Evolutionary conservation across 2,113 vertebrate genomes (phyloP).

Genomic region (Sphaerodactylus townsendi): DNA sequence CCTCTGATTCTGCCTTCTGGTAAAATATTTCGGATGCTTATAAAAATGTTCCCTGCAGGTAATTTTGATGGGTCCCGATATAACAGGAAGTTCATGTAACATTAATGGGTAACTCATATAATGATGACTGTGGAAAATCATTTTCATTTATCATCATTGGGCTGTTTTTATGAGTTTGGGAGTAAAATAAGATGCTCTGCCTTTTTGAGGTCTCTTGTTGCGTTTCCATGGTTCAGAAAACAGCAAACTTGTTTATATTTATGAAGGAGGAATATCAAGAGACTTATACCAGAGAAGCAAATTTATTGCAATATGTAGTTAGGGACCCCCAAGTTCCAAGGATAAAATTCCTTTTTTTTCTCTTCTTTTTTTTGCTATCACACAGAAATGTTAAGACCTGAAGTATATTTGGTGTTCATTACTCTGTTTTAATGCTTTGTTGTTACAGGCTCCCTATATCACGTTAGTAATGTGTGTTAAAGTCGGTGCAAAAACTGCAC

Average conservation of each 20-base stretch:
- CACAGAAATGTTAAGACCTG: background rate
- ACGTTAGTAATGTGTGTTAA: background rate
- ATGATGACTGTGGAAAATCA: background rate
- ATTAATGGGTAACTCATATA: background rate
- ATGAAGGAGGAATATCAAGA: background rate
- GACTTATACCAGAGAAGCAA: background rate
- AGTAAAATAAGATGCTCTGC: slow-evolving; percentile 5
- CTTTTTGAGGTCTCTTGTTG: background rate
- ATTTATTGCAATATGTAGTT: background rate
- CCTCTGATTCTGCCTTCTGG: background rate
- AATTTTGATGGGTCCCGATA: slow-evolving; percentile 2
- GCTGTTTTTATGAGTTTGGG: slow-evolving; percentile 1
- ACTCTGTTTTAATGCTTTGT: background rate
- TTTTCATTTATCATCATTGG: slow-evolving; percentile 7
- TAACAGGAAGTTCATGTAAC: slow-evolving; percentile 3
- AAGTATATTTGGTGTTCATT: background rate
- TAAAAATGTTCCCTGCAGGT: background rate
- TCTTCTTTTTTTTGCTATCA: background rate
- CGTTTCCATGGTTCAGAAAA: slow-evolving; percentile 1
- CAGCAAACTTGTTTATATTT: slow-evolving; percentile 3
- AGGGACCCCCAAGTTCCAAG: background rate
- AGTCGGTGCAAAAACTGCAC: no score
- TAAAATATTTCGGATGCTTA: background rate
- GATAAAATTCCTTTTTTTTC: no score
- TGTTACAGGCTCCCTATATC: background rate